Percentiles rank a stretch among this genome's conserved stretches.
Evolutionary conservation across 2,888 invertebrate species (phyloP).

Genomic region (Lasius fuliginosus): DNA sequence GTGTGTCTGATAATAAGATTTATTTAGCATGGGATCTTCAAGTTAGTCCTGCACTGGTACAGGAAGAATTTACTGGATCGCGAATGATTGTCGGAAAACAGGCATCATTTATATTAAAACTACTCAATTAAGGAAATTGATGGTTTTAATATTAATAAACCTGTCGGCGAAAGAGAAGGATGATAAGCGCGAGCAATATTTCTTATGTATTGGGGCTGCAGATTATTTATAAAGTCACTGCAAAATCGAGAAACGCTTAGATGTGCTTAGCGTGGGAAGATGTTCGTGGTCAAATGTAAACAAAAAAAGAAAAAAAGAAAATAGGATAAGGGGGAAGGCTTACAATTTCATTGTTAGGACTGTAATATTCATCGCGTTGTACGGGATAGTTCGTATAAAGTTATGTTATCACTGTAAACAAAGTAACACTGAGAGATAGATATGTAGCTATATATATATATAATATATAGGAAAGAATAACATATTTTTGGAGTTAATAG

Average conservation of each 20-base stretch:
- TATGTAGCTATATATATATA: constrained; percentile 69
- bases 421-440: constrained; percentile 70
- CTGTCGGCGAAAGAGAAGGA: not conserved
- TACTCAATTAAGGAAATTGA: not conserved
- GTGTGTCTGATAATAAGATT: constrained; percentile 74
- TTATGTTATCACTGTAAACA: constrained; percentile 71
- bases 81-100: not conserved
- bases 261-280: constrained; percentile 43
- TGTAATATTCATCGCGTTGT: constrained; percentile 75
- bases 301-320: constrained; percentile 43
- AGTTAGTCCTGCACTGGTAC: constrained; percentile 30
- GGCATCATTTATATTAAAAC: constrained; percentile 29
- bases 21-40: constrained; percentile 70
- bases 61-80: not conserved
- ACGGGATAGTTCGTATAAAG: constrained; percentile 72
- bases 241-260: constrained; percentile 53
- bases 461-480: constrained; percentile 78
- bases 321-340: constrained; percentile 46
- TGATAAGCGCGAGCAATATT: not conserved
- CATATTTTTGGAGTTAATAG: constrained; percentile 84
- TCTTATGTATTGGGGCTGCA: constrained; percentile 7
- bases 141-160: constrained; percentile 21
- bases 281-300: constrained; percentile 51
- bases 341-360: constrained; percentile 64
- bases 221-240: constrained; percentile 18